Base-by-base conservation (phyloP, 1,140 invertebrate species). In the Scaptomyza montana region DNA sequence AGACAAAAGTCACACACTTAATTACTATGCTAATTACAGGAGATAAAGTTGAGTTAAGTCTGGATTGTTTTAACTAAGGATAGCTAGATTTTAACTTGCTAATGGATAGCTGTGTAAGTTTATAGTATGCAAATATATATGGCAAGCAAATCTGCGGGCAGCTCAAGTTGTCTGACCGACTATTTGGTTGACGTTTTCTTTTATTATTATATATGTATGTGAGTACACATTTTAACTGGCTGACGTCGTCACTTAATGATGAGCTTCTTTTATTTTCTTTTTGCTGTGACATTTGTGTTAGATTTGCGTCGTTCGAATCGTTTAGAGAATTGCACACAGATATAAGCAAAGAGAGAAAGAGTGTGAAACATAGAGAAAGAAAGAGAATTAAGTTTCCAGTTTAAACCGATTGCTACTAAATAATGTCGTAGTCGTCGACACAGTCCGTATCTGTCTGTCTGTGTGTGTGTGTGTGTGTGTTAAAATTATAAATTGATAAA, bases 401-500 rank as follows among this genome's bases (percentile, higher is more conserved):
- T 86, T 81, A 53, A 86, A 86, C 81, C 82, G 75, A 86, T 72
- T 86, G 54, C 71, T 73, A 86, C 81, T 69, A 74, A 74, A 74
- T 70, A 70, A 70, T 85, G 74, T 73, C 63, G 56, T 71, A 50
- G 69, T 54, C 41, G 41, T 53, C 57, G 56, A 61, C 51, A 73
- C 59, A 61, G 45, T 41, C 39, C 19, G 45, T 49, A 12, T 49
- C 25, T 59, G 21, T 60, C 7, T 67, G n/a, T n/a, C n/a, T n/a
- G n/a, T n/a, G 45, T 66, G 12, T 62, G n/a, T 63, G 33, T 60
- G 36, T 60, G n/a, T 56, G 28, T 36, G 77, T 66, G 82, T 64
- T 86, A 78, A 86, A 86, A 87, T 86, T 86, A 78, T 87, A 87
- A 86, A 86, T 86, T 86, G 86, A 89, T 89, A 87, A 87, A 79